Percentiles rank a stretch among this genome's conserved stretches.
Conservation (phyloP, 53 echinoderm and acorn worm genomes). For the Pentamera pediparva region DNA sequence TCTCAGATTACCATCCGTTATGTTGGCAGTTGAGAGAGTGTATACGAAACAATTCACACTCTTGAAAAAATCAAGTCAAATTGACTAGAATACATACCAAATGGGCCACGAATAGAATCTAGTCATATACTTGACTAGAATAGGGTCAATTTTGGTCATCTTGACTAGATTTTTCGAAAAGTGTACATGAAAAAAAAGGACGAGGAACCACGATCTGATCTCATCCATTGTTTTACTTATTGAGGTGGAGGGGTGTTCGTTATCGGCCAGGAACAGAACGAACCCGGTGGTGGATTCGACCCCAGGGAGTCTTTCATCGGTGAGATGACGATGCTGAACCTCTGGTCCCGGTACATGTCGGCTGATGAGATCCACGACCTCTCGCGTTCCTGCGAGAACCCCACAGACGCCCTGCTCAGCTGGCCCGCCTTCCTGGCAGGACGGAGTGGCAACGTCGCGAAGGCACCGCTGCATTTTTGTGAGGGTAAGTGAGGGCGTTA, state of each 20-base stretch:
- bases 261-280: conserved; percentile 91
- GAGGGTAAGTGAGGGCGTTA: conserved; percentile 46
- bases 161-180: no score
- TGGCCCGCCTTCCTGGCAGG: conserved; percentile 85
- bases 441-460: conserved; percentile 46
- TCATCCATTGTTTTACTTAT: not conserved
- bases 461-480: conserved; percentile 60
- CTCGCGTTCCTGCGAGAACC: conserved; percentile 37
- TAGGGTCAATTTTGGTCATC: no score
- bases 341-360: conserved; percentile 65
- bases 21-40: no score
- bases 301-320: conserved; percentile 78
- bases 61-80: no score
- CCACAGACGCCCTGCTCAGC: conserved; percentile 48
- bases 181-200: no score
- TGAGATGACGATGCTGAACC: conserved; percentile 58
- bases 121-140: no score
- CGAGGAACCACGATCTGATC: no score
- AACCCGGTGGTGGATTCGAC: conserved; percentile 71
- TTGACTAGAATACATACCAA: no score
- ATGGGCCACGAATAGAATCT: no score
- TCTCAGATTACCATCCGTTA: no score
- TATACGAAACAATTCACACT: no score
- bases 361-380: conserved; percentile 35
- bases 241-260: conserved; percentile 88